phyloP scores from a whole-genome alignment of 2,113 vertebrate species.

The Rhea americana region DNA sequence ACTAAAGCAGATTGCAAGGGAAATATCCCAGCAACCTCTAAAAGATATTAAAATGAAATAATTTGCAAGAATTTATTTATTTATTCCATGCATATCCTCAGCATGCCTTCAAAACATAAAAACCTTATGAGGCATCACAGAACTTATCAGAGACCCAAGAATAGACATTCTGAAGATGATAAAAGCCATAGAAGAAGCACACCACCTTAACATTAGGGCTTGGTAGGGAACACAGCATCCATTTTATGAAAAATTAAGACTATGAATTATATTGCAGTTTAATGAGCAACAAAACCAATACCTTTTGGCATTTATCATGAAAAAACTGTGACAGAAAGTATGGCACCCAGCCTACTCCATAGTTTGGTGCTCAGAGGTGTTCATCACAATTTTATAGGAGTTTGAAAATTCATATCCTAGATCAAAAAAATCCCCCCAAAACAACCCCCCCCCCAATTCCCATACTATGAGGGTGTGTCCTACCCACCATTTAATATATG shows the following conservation, averaged over 20 bases:
- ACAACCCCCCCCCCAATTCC: not conserved
- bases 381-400: not conserved
- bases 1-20: not conserved
- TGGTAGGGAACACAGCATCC: not conserved
- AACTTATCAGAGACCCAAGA: not conserved
- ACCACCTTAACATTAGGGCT: not conserved
- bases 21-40: not conserved
- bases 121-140: not conserved
- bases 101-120: not conserved
- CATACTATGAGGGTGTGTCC: rapidly evolving
- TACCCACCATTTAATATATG: not conserved
- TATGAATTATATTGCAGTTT: not conserved
- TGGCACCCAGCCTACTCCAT: not conserved
- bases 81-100: not conserved
- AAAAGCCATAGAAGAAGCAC: not conserved
- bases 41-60: not conserved
- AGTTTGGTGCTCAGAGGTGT: not conserved
- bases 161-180: not conserved
- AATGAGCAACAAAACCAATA: not conserved
- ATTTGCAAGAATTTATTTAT: not conserved
- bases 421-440: not conserved
- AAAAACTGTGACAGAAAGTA: not conserved
- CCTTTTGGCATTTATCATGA: not conserved
- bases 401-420: not conserved
- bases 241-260: slow-evolving; percentile 37